Percentiles rank a stretch among this genome's conserved stretches.
Evolutionary conservation across 1,140 invertebrate genomes (phyloP).

Genomic region (Polypedilum vanderplanki): DNA sequence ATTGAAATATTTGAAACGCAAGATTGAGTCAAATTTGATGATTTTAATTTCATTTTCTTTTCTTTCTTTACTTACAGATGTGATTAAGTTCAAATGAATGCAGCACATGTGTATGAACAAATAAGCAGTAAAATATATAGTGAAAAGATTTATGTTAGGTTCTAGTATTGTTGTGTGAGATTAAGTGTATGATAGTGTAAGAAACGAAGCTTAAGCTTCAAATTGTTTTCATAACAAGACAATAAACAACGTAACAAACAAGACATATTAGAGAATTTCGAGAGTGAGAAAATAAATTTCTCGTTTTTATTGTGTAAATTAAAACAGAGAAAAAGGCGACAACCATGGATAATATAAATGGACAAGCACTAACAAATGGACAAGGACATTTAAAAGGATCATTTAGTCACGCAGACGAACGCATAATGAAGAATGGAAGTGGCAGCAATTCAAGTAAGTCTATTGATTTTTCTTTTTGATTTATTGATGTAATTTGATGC

Average conservation of each 20-base stretch:
- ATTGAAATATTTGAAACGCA: not conserved
- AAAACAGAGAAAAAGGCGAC: no score
- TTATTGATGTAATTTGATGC: no score
- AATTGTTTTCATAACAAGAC: not conserved
- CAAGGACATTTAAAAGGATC: conserved; percentile 10
- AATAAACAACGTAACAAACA: not conserved
- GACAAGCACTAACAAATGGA: not conserved
- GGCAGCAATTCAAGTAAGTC: conserved; percentile 10
- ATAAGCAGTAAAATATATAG: not conserved
- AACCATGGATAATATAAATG: not conserved
- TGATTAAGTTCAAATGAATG: not conserved
- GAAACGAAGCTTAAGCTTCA: not conserved
- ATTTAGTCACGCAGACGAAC: not conserved
- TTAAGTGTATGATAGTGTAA: not conserved
- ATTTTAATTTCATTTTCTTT: not conserved
- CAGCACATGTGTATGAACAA: not conserved
- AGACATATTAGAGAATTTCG: not conserved
- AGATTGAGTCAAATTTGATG: not conserved
- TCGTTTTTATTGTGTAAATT: no score
- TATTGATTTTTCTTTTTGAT: not conserved
- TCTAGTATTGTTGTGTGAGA: no score
- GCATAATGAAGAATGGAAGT: not conserved
- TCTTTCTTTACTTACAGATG: not conserved
- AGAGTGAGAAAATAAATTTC: not conserved
- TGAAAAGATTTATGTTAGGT: conserved; percentile 3